Evolutionary conservation across 2,113 vertebrate genomes (phyloP).

Genomic region (Neogale vison): DNA sequence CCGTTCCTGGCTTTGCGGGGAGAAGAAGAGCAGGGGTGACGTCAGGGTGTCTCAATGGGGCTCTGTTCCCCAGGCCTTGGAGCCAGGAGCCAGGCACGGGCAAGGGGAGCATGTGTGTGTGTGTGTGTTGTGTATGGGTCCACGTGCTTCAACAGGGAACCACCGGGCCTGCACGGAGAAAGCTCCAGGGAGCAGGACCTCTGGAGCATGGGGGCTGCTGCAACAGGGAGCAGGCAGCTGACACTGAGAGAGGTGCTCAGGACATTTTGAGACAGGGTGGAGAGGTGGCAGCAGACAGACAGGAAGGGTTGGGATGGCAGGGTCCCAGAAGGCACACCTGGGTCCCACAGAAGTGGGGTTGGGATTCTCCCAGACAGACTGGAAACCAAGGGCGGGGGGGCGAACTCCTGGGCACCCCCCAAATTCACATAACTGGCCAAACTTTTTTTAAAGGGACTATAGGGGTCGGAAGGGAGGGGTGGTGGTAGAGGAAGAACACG

Average conservation of each 20-base stretch:
- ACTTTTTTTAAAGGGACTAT: conserved; percentile 58
- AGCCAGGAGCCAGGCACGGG: conserved; percentile 79
- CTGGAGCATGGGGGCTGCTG: not conserved
- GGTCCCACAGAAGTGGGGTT: not conserved
- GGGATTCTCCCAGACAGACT: conserved; percentile 46
- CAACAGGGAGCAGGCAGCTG: not conserved
- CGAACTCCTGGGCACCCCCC: conserved; percentile 5
- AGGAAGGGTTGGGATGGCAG: conserved; percentile 36
- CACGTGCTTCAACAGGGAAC: conserved; percentile 75
- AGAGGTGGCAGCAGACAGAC: conserved; percentile 23
- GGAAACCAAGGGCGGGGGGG: not conserved
- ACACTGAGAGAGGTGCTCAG: not conserved
- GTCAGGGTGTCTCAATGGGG: conserved; percentile 84
- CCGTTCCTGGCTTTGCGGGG: conserved; percentile 78
- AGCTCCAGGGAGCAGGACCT: conserved; percentile 20
- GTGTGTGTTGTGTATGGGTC: conserved; percentile 68
- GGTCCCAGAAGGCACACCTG: conserved; percentile 60
- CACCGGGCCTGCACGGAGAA: conserved; percentile 39
- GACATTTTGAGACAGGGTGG: not conserved
- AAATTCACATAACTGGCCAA: conserved; percentile 34
- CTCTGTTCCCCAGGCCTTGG: conserved; percentile 82
- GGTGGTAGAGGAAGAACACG: conserved; percentile 46
- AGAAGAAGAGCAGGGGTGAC: conserved; percentile 73
- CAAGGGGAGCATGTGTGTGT: conserved; percentile 65
- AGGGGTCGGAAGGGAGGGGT: conserved; percentile 49